A percentile compares a stretch with the other conserved stretches of the same genome.
These are phyloP conservation scores for Dolomedes plantarius DNA, from an alignment of 2,888 invertebrate species.

Conservation along the genomic window DNA sequence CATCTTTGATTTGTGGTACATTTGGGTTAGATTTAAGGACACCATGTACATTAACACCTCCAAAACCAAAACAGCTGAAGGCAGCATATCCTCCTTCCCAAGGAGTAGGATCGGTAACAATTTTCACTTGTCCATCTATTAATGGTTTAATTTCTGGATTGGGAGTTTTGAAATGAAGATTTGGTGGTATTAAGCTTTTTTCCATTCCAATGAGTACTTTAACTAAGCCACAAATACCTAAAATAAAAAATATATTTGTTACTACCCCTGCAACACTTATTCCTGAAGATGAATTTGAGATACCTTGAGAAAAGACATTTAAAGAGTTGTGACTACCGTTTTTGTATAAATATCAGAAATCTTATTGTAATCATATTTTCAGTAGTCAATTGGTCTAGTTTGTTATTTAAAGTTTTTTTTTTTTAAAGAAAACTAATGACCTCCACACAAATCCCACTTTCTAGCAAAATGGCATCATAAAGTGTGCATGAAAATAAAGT, in stretches of 20 bases:
- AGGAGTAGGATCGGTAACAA: slow-evolving; percentile 87
- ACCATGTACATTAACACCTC: slow-evolving; percentile 96
- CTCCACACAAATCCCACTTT: too few species aligned
- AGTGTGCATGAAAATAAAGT: too few species aligned
- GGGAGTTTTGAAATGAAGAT: slow-evolving; percentile 90
- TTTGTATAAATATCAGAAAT: too few species aligned
- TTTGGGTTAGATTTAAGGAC: slow-evolving; percentile 88
- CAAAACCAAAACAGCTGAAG: slow-evolving; percentile 98
- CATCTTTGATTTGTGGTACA: slow-evolving; percentile 14
- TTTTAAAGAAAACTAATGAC: too few species aligned
- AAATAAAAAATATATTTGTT: too few species aligned
- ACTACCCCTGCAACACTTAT: too few species aligned
- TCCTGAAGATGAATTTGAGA: neutral
- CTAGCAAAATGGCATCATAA: too few species aligned
- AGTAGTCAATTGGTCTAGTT: too few species aligned
- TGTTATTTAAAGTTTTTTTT: too few species aligned
- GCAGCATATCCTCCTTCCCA: slow-evolving; percentile 95
- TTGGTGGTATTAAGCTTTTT: slow-evolving; percentile 89
- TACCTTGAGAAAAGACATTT: too few species aligned
- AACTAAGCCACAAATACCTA: slow-evolving; percentile 90
- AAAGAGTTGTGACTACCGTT: too few species aligned
- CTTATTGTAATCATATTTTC: too few species aligned
- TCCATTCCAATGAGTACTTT: slow-evolving; percentile 97
- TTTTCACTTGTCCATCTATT: slow-evolving; percentile 90
- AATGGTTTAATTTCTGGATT: slow-evolving; percentile 95